Evolutionary conservation across 2,797 vertebrate species (phyloP).

Genomic region (Crax fasciolata): DNA sequence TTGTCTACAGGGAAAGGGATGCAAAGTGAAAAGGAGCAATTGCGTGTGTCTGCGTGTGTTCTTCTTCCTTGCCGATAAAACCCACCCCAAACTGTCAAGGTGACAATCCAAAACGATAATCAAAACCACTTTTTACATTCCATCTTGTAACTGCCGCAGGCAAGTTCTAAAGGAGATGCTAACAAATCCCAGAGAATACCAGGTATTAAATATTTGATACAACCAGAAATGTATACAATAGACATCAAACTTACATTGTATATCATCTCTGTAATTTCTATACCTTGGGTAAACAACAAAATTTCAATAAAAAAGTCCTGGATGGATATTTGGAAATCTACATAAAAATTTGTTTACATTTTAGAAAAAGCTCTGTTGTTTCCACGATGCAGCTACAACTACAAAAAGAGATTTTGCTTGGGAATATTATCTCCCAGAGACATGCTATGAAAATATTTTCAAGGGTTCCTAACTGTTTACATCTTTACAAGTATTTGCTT

Average conservation of each 20-base stretch:
- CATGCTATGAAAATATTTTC: conserved; percentile 20
- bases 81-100: conserved; percentile 85
- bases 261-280: conserved; percentile 73
- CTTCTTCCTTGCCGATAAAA: conserved; percentile 81
- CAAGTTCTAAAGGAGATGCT: conserved; percentile 87
- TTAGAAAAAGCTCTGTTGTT: conserved; percentile 55
- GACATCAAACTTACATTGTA: conserved; percentile 75
- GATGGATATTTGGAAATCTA: conserved; percentile 63
- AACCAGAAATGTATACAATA: conserved; percentile 81
- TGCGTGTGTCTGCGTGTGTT: conserved; percentile 73
- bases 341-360: conserved; percentile 72
- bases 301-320: conserved; percentile 63
- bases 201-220: conserved; percentile 88
- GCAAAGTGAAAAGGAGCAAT: conserved; percentile 74
- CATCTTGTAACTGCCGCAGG: conserved; percentile 85
- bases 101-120: conserved; percentile 89
- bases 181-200: conserved; percentile 87
- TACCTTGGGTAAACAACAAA: conserved; percentile 60
- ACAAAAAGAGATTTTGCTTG: conserved; percentile 34
- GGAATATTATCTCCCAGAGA: conserved; percentile 50
- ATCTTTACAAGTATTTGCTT: conserved; percentile 40
- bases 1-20: conserved; percentile 78
- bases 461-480: conserved; percentile 24
- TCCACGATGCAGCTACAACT: conserved; percentile 2
- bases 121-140: conserved; percentile 87